Percentiles rank a stretch among this genome's conserved stretches.
These are phyloP conservation scores for Bolinopsis microptera DNA, from an alignment of 37 sponge, comb jelly and placozoan genomes.

Conservation along the genomic window DNA sequence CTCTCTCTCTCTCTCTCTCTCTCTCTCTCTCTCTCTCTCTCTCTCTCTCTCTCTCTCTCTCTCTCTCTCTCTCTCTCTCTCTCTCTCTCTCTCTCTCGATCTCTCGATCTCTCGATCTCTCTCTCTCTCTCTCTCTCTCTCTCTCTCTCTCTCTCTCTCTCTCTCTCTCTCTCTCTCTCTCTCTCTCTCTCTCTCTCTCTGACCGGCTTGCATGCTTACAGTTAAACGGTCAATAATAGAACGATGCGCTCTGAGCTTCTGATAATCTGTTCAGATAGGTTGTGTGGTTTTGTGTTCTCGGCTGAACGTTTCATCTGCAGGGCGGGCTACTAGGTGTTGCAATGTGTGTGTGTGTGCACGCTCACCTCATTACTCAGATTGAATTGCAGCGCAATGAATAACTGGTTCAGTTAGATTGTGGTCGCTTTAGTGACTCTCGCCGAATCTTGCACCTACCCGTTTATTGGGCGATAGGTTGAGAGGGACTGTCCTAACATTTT, in stretches of 20 bases:
- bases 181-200: slow-evolving; percentile 7
- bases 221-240: not conserved
- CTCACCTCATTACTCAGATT: not conserved
- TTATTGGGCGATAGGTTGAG: not conserved
- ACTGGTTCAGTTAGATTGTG: not conserved
- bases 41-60: too few species aligned
- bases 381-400: not conserved
- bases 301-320: too few species aligned
- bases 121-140: too few species aligned
- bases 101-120: too few species aligned
- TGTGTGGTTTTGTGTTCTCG: too few species aligned
- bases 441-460: not conserved
- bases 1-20: not conserved
- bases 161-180: slow-evolving; percentile 7
- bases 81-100: too few species aligned
- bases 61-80: too few species aligned
- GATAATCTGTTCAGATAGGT: too few species aligned
- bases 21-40: not conserved
- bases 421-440: not conserved
- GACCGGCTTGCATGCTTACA: not conserved
- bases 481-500: not conserved
- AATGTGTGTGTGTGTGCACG: not conserved
- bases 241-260: too few species aligned
- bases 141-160: not conserved
- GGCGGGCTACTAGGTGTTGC: too few species aligned